Evolutionary conservation across 2,113 vertebrate genomes (phyloP).

Genomic region (Mungos mungo): DNA sequence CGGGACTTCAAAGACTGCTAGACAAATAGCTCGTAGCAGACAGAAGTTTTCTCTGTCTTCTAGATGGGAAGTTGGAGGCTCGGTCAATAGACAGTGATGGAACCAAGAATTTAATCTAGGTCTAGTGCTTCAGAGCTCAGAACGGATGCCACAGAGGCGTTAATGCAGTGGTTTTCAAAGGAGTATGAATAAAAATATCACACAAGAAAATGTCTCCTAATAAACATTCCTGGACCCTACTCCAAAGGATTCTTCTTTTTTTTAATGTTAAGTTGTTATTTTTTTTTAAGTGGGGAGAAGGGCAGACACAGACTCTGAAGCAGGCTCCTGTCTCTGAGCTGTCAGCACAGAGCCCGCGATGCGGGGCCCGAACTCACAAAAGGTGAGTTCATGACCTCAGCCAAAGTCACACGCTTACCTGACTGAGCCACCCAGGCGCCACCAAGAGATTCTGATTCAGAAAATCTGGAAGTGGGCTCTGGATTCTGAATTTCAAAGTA

Average conservation of each 20-base stretch:
- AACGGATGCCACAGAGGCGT: accelerated
- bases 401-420: no score
- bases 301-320: no score
- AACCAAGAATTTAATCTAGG: neutral
- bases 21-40: neutral
- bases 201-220: neutral
- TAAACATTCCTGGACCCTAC: no score
- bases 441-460: neutral
- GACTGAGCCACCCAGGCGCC: no score
- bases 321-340: no score
- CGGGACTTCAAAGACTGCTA: conserved; percentile 9
- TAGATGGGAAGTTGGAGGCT: neutral
- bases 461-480: neutral
- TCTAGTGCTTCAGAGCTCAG: neutral
- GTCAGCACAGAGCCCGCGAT: no score
- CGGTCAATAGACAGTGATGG: neutral
- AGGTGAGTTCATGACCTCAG: no score
- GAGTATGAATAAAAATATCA: neutral
- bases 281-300: no score
- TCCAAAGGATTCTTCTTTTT: neutral
- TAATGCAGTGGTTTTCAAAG: neutral
- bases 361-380: no score
- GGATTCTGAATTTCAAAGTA: neutral
- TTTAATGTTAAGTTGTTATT: no score
- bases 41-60: neutral